Evolutionary conservation across 2,888 invertebrate species (phyloP), one percentile per base, ranked within the genome.

Genomic region (Caenorhabditis afra): DNA sequence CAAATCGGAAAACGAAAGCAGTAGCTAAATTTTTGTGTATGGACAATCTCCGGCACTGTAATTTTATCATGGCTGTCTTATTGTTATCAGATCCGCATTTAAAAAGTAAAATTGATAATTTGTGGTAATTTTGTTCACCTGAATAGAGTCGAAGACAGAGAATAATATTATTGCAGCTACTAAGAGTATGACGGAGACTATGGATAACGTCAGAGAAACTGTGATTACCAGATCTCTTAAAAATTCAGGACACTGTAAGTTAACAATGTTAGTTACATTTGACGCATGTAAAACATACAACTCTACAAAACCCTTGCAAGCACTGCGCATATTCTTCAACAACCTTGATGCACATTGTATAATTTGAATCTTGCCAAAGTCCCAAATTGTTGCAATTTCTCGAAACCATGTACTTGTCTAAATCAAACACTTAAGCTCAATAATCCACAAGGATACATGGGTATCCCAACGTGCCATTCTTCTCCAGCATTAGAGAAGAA

Each of bases 1-100:
- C 84, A 77, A 91, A 92, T 16, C 92, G 91, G 50, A 92, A 87
- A 22, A 92, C 91, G 87, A 92, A 92, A 11, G 92, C 91, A 1
- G 90, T 84, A 7, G 91, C 91, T 53, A 92, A 87, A 78, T 92
- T 90, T 83, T 91, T 84, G 50, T 84, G 84, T 45, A 84, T 84
- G 12, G 82, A 84, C n/a, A 84, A 57, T 57, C 84, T 68, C 14
- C 84, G 84, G 57, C 84, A 84, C 80, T 83, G 52, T 29, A 78
- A 79, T 7, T 3, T 29, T 3, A 29, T 5, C 29, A 29, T 29
- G n/a, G n/a, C n/a, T n/a, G n/a, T n/a, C n/a, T n/a, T n/a, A n/a
- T n/a, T n/a, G n/a, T n/a, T n/a, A n/a, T n/a, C n/a, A n/a, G n/a
- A n/a, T n/a, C n/a, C n/a, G n/a, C 7, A 29, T 29, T 29, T 3